Evolutionary conservation across 35 echinoderm and acorn worm genomes (phyloP).

Genomic region (Ophiothrix spiculata): DNA sequence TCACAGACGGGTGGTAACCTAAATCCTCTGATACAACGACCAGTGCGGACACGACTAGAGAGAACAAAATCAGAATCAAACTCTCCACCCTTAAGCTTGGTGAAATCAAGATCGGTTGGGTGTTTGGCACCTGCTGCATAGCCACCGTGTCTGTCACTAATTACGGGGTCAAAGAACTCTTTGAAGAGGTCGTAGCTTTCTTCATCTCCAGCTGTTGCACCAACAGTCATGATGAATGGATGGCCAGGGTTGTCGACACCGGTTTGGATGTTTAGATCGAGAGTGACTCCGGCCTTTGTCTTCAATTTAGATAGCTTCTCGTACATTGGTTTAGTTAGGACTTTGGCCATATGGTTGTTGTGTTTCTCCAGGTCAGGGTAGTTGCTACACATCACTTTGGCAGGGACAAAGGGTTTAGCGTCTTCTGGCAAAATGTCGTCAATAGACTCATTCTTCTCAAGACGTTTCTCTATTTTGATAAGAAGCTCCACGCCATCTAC

Average conservation of each 20-base stretch:
- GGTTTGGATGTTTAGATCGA: constrained; percentile 90
- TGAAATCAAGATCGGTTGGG: constrained; percentile 68
- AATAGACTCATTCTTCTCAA: constrained; percentile 73
- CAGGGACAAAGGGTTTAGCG: constrained; percentile 52
- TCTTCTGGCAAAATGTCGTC: constrained; percentile 60
- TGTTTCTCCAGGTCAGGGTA: constrained; percentile 84
- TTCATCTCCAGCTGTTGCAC: constrained; percentile 93
- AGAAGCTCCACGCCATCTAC: constrained; percentile 84
- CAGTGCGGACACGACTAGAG: constrained; percentile 93
- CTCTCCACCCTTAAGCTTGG: constrained; percentile 63
- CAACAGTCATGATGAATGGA: constrained; percentile 95
- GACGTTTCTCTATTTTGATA: constrained; percentile 77
- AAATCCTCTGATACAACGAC: constrained; percentile 73
- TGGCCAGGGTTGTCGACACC: constrained; percentile 98
- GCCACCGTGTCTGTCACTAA: constrained; percentile 61
- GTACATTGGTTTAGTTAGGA: constrained; percentile 75
- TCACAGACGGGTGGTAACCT: constrained; percentile 65
- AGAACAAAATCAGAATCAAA: constrained; percentile 87
- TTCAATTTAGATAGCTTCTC: constrained; percentile 60
- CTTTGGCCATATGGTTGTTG: constrained; percentile 87
- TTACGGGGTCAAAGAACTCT: constrained; percentile 87
- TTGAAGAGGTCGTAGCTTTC: constrained; percentile 86
- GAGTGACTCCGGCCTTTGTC: constrained; percentile 67
- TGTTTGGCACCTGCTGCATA: constrained; percentile 65
- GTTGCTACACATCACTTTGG: constrained; percentile 56